Evolutionary conservation across 2,113 vertebrate species (phyloP).

Genomic region (Pan troglodytes): NHGRI_mPanTro3-v2.1_pri NC_072398.2:47477001-47477500

Average conservation of each 20-base stretch:
- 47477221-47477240: neutral
- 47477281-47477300: too few relatives aligned
- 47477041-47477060: neutral
- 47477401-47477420: neutral
- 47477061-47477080: neutral
- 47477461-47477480: neutral
- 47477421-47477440: neutral
- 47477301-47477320: neutral
- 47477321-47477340: neutral
- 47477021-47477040: neutral
- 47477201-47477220: neutral
- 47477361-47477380: neutral
- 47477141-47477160: fast-evolving
- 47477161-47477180: neutral
- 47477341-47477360: neutral
- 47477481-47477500: neutral
- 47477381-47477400: neutral
- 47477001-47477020: neutral
- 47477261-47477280: neutral
- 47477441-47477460: neutral
- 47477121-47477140: neutral
- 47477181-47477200: neutral
- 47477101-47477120: fast-evolving
- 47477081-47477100: neutral
- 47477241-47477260: neutral